Percentiles rank a stretch among this genome's conserved stretches.
Conservation (phyloP, 1,140 invertebrate genomes). For the Drosophila serrata region DNA sequence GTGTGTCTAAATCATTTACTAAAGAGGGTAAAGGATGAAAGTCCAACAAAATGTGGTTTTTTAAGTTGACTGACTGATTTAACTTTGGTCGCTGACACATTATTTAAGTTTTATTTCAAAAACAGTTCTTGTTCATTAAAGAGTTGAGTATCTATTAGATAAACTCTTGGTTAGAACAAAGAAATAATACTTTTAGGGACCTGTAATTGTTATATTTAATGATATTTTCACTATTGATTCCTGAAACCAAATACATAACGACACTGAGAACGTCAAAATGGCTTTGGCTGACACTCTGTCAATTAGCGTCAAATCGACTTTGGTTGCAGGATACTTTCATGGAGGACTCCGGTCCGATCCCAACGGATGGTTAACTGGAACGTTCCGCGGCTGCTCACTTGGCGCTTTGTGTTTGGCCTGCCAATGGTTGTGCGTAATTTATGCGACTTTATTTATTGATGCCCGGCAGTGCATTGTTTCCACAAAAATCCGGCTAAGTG, state of each 20-base stretch:
- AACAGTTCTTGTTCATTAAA: background rate
- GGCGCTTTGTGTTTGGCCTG: slow-evolving; percentile 43
- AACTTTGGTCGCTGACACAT: background rate
- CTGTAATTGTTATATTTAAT: too few relatives aligned
- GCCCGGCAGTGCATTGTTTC: slow-evolving; percentile 71
- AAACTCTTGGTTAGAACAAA: background rate
- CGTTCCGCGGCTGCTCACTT: slow-evolving; percentile 39
- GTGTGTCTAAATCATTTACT: slow-evolving; percentile 30
- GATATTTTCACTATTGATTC: too few relatives aligned
- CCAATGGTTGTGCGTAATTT: slow-evolving; percentile 77
- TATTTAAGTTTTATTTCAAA: background rate
- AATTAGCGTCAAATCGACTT: slow-evolving; percentile 66
- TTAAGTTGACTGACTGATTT: background rate
- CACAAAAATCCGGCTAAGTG: slow-evolving; percentile 76
- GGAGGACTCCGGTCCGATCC: background rate
- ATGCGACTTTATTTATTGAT: slow-evolving; percentile 82
- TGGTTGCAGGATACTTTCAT: slow-evolving; percentile 8
- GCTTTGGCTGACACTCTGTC: slow-evolving; percentile 53
- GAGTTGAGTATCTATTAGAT: background rate
- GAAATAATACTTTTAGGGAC: background rate
- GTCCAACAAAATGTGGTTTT: slow-evolving; percentile 5
- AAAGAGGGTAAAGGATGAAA: slow-evolving; percentile 1
- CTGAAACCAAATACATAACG: too few relatives aligned
- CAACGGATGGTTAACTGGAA: slow-evolving; percentile 4
- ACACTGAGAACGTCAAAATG: slow-evolving; percentile 5